Evolutionary conservation across 1,140 invertebrate genomes (phyloP).

Genomic region (Apis cerana): DNA sequence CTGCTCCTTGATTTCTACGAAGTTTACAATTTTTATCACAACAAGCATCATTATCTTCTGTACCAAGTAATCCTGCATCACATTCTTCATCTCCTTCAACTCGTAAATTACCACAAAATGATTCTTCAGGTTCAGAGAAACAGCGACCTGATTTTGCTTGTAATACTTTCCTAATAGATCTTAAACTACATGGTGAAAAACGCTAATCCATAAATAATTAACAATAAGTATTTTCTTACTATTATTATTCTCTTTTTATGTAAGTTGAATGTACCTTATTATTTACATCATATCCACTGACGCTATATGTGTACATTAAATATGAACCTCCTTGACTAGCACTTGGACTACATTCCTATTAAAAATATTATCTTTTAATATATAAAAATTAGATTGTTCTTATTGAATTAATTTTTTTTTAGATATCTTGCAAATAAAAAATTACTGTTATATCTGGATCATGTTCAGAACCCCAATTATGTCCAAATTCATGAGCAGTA

Average conservation of each 20-base stretch:
- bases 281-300: constrained; percentile 97
- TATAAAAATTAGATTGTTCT: background rate
- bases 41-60: constrained; percentile 94
- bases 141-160: constrained; percentile 95
- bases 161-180: constrained; percentile 95
- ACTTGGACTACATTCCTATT: constrained; percentile 92
- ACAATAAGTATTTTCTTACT: constrained; percentile 47
- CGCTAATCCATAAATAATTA: constrained; percentile 82
- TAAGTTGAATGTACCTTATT: constrained; percentile 88
- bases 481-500: constrained; percentile 97
- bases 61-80: constrained; percentile 94
- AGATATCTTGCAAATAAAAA: background rate
- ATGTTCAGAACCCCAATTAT: constrained; percentile 99
- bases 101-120: constrained; percentile 95
- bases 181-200: constrained; percentile 96
- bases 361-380: constrained; percentile 7
- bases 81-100: constrained; percentile 97
- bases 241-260: constrained; percentile 9
- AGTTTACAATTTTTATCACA: constrained; percentile 96
- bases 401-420: background rate
- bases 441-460: constrained; percentile 92
- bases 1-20: constrained; percentile 88
- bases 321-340: constrained; percentile 96
- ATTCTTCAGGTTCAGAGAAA: constrained; percentile 96
- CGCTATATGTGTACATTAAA: constrained; percentile 98